Conservation (phyloP, 2,888 invertebrate species). For the Habroteleia sp. region DNA sequence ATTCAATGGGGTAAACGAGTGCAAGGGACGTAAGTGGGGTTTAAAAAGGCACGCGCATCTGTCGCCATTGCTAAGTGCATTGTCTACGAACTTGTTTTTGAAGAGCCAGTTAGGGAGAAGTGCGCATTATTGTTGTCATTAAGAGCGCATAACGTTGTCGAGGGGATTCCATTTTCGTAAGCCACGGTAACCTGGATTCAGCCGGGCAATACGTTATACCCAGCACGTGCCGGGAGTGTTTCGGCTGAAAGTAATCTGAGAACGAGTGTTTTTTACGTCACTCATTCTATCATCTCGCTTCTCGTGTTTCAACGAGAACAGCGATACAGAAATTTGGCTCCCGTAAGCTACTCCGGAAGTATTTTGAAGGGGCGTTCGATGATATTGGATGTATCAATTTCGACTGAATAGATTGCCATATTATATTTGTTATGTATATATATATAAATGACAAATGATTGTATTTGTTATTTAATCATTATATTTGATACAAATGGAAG, state of each 20-base stretch:
- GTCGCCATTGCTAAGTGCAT: conserved; percentile 75
- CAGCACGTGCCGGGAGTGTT: conserved; percentile 57
- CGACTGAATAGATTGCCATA: neutral
- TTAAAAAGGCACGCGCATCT: conserved; percentile 76
- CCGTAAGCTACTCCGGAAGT: conserved; percentile 49
- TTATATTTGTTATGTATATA: too few relatives aligned
- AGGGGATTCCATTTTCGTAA: conserved; percentile 42
- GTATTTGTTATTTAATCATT: too few relatives aligned
- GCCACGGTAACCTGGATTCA: conserved; percentile 56
- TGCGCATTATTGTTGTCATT: conserved; percentile 56
- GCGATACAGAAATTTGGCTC: conserved; percentile 49
- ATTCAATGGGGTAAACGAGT: conserved; percentile 27
- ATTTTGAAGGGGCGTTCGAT: conserved; percentile 22
- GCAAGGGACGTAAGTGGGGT: conserved; percentile 45
- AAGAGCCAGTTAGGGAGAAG: conserved; percentile 12
- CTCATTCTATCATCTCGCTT: conserved; percentile 66
- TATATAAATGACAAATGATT: too few relatives aligned
- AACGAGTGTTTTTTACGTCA: conserved; percentile 67
- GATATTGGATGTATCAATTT: conserved; percentile 11
- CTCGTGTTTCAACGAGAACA: conserved; percentile 63
- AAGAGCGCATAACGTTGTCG: conserved; percentile 30
- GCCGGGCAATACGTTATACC: conserved; percentile 28
- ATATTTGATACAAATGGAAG: too few relatives aligned
- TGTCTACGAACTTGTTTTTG: conserved; percentile 67
- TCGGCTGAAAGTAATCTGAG: conserved; percentile 70